These are phyloP conservation scores for Microdon myrmicae DNA, from an alignment of 2,888 invertebrate species.

Conservation along the genomic window DNA sequence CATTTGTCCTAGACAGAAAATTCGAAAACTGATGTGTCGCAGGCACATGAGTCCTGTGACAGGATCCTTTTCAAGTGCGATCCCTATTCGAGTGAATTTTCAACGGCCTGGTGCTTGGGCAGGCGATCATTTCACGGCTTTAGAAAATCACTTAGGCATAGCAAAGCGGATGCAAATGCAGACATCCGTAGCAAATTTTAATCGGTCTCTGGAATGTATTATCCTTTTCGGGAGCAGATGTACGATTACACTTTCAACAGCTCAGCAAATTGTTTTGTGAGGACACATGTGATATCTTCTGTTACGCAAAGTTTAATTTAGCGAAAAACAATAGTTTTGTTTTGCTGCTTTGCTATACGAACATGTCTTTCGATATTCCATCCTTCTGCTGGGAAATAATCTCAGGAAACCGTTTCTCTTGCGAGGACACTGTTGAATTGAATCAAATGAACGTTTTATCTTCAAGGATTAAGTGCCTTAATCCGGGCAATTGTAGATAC, in stretches of 20 bases:
- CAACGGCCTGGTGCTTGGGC: slow-evolving; percentile 45
- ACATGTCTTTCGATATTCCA: too few relatives aligned
- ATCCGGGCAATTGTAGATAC: slow-evolving; percentile 20
- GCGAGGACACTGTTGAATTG: slow-evolving; percentile 27
- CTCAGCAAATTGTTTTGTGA: background rate
- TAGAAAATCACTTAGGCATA: slow-evolving; percentile 45
- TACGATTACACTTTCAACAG: slow-evolving; percentile 27
- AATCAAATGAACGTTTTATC: slow-evolving; percentile 22
- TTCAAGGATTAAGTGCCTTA: slow-evolving; percentile 27
- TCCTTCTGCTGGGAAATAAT: too few relatives aligned
- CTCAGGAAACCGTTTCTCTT: too few relatives aligned
- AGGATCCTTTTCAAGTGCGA: slow-evolving; percentile 14
- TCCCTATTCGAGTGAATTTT: slow-evolving; percentile 43
- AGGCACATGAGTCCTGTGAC: slow-evolving; percentile 33
- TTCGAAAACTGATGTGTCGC: slow-evolving; percentile 36
- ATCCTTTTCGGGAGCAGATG: background rate
- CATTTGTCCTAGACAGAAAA: slow-evolving; percentile 1
- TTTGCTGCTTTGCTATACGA: background rate
- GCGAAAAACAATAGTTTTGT: slow-evolving; percentile 13
- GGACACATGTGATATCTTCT: slow-evolving; percentile 25
- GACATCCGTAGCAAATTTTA: slow-evolving; percentile 46
- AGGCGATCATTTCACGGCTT: slow-evolving; percentile 25
- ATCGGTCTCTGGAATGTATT: slow-evolving; percentile 7
- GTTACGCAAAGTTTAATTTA: slow-evolving; percentile 33
- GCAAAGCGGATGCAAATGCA: slow-evolving; percentile 48